Conservation (phyloP, 2,113 vertebrate genomes). For the Corythornis vintsioides region DNA sequence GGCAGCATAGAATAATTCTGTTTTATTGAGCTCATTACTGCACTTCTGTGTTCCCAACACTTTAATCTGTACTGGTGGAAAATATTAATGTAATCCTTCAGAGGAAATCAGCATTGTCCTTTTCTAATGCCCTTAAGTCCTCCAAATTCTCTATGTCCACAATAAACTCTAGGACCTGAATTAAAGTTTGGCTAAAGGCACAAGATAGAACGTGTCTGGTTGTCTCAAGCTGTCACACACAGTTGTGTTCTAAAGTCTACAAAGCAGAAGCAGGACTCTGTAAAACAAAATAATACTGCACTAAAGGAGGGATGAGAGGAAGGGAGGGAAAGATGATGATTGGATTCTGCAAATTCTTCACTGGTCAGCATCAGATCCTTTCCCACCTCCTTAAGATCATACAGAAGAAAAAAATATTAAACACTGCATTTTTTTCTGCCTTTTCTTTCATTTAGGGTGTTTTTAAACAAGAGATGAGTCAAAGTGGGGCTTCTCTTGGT, state of each 20-base stretch:
- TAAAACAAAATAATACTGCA: background rate
- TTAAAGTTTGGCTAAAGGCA: background rate
- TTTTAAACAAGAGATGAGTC: background rate
- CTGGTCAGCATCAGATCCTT: background rate
- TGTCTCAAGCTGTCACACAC: background rate
- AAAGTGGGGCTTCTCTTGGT: background rate
- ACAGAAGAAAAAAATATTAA: background rate
- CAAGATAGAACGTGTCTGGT: background rate
- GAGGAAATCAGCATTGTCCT: background rate
- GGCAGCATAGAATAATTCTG: background rate
- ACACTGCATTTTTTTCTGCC: background rate
- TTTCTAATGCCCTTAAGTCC: background rate
- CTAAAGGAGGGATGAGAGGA: accelerated
- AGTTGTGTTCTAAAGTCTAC: background rate
- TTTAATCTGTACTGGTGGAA: slow-evolving; percentile 10
- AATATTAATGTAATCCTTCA: slow-evolving; percentile 33
- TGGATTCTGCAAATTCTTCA: background rate
- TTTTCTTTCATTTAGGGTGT: background rate
- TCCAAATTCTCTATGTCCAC: background rate
- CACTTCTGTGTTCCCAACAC: slow-evolving; percentile 1
- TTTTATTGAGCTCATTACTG: slow-evolving; percentile 52
- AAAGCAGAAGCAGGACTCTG: background rate
- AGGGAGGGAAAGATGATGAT: background rate
- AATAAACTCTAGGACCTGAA: background rate
- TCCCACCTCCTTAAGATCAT: background rate